Evolutionary conservation across 2,888 invertebrate species (phyloP), one percentile per base, ranked within the genome.

Genomic region (Rhingia campestris): DNA sequence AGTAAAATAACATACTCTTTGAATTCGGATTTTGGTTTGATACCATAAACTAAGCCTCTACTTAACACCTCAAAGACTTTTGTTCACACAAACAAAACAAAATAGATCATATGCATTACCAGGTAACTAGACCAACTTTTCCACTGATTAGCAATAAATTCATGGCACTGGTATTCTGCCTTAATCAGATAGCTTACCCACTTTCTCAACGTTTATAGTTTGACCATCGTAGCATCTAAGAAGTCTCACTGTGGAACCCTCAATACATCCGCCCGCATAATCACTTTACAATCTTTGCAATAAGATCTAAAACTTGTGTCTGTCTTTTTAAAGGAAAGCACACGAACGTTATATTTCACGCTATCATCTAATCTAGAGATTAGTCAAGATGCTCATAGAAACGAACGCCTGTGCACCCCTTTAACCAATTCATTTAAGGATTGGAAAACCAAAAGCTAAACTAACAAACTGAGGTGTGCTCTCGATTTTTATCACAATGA

Each of bases 401-500:
- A 66, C 4, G 6, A 3, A 30, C n/a, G 4, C 6, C 12, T 22
- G 32, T 12, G 14, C 12, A 54, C 33, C 32, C 22, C 32, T 30
- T 30, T 14, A 3, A 43, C 14, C 51, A 58, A 22, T 43, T 45
- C 39, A 6, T 61, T 54, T 39, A 43, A 14, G 32, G 35, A 30
- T 43, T 45, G 39, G 33, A 61, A 56, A 69, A 45, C n/a, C n/a
- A 32, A 30, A 63, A 61, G 56, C 45, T 56, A 30, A 35, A 14
- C 70, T 22, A 22, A 70, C 54, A 76, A 70, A 77, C 47, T 70
- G 56, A 77, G 63, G 70, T 77, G 51, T 70, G 35, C 49, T 58
- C 47, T 69, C 63, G 77, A 77, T 77, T 70, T 63, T 41, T 77
- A 77, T 77, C 77, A 45, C 58, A 64, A 76, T 77, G 77, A 70